Evolutionary conservation across 2,113 vertebrate species (phyloP), one percentile per base, ranked within the genome.

Genomic region (Gallinago undulata): DNA sequence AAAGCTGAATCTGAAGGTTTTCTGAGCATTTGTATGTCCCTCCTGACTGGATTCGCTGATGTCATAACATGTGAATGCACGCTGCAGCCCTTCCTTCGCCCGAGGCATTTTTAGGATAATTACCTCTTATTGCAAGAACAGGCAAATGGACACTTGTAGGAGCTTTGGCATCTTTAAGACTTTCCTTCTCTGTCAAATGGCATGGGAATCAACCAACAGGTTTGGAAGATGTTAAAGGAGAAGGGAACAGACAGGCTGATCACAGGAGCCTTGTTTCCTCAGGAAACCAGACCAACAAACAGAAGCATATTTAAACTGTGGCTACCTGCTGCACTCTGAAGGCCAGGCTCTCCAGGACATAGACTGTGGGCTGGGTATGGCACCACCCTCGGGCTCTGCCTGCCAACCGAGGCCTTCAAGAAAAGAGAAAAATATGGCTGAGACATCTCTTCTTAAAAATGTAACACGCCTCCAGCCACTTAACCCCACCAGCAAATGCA

Each of bases 311-410:
- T 28, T 19, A 25, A 79, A 33, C 3, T 3, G 13, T n/a, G 21
- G 50, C 51, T 98, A 98, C 98, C 98, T 98, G 98, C 98, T 14
- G 98, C 72, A 0, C 96, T 98, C 89, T 96, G 98, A 84, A 97
- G 95, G 92, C 94, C 48, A 5, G 97, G 94, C 93, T 98, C 97
- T 79, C 95, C 96, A 0, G 98, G 97, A 88, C 98, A 97, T 8
- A 98, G 96, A 59, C 94, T 86, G 73, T 51, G 97, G 24, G 96
- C 63, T 67, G 97, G 97, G 85, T 97, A 97, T 0, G 98, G 48
- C 11, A 96, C 96, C 91, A 97, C 95, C 23, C 97, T 83, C 1
- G 98, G 98, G 50, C 98, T 98, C 95, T 98, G 98, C 94, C 97
- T 96, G 93, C 97, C 97, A 60, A 97, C 89, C 5, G 98, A 98